Percentiles rank a stretch among this genome's conserved stretches.
These are phyloP conservation scores for Phoenicopterus ruber DNA, from an alignment of 2,113 vertebrate species.

Conservation along the genomic window DNA sequence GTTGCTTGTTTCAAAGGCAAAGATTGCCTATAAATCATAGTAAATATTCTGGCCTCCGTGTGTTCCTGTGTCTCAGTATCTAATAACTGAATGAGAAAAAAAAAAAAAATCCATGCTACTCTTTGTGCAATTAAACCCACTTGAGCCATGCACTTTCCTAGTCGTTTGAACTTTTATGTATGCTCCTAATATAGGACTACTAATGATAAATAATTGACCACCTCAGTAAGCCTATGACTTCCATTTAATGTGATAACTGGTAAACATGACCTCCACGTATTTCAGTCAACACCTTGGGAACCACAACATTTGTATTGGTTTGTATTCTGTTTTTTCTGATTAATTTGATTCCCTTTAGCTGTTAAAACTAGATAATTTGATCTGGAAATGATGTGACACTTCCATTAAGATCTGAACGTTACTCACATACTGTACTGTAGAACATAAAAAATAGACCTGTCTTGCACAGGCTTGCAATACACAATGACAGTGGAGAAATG, in stretches of 20 bases:
- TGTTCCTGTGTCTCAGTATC: background rate
- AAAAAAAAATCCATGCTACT: background rate
- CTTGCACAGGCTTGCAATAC: background rate
- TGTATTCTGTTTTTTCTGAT: constrained; percentile 15
- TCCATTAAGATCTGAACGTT: constrained; percentile 22
- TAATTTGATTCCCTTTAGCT: constrained; percentile 45
- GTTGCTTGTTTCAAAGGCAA: background rate
- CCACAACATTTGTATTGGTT: background rate
- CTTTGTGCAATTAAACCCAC: background rate
- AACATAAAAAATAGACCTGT: constrained; percentile 28
- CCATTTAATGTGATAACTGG: background rate
- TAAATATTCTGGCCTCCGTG: background rate
- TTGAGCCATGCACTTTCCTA: background rate
- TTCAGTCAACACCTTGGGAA: background rate
- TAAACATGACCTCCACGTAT: background rate
- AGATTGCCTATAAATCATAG: background rate
- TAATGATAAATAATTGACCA: background rate
- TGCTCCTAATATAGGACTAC: background rate
- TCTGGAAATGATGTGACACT: constrained; percentile 55
- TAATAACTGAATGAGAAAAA: background rate
- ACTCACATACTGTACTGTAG: background rate
- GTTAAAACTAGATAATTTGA: constrained; percentile 51
- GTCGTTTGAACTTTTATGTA: background rate
- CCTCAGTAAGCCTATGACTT: background rate
- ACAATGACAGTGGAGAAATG: background rate